These are phyloP conservation scores for Chrysolina haemoptera DNA, from an alignment of 2,888 invertebrate genomes.

Conservation along the genomic window DNA sequence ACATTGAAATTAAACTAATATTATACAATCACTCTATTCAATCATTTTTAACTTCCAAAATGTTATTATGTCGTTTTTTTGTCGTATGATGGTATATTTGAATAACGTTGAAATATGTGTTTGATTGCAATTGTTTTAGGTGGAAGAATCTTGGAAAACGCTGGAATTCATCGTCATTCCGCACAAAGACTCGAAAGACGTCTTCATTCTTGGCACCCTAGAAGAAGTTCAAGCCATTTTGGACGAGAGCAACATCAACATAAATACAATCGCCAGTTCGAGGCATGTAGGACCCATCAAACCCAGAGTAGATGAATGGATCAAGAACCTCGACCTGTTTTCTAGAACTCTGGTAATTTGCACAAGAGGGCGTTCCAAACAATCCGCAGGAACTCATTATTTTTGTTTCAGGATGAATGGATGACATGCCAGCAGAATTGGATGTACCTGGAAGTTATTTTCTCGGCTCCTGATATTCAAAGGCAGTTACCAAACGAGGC, in stretches of 20 bases:
- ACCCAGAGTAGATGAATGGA: constrained; percentile 87
- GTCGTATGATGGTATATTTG: too few species aligned
- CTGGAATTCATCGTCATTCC: constrained; percentile 83
- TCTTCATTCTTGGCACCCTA: constrained; percentile 86
- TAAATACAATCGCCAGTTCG: constrained; percentile 90
- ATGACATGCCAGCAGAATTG: constrained; percentile 91
- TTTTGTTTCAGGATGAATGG: constrained; percentile 86
- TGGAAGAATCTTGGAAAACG: constrained; percentile 88
- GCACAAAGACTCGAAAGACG: constrained; percentile 88
- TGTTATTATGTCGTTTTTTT: too few species aligned
- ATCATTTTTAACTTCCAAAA: too few species aligned
- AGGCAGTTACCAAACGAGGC: constrained; percentile 93
- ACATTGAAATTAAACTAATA: too few species aligned
- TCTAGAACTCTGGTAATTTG: constrained; percentile 81
- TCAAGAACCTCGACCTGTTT: constrained; percentile 82
- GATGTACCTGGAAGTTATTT: constrained; percentile 95
- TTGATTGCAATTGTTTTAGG: constrained; percentile 68
- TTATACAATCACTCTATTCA: too few species aligned
- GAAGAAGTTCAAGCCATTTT: constrained; percentile 87
- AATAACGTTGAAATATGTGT: too few species aligned
- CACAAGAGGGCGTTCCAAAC: not conserved
- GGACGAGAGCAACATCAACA: constrained; percentile 90
- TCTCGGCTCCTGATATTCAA: constrained; percentile 95
- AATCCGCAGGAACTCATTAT: not conserved
- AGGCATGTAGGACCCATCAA: constrained; percentile 89